phyloP scores from a whole-genome alignment of 2,113 vertebrate genomes.

The Charina bottae region DNA sequence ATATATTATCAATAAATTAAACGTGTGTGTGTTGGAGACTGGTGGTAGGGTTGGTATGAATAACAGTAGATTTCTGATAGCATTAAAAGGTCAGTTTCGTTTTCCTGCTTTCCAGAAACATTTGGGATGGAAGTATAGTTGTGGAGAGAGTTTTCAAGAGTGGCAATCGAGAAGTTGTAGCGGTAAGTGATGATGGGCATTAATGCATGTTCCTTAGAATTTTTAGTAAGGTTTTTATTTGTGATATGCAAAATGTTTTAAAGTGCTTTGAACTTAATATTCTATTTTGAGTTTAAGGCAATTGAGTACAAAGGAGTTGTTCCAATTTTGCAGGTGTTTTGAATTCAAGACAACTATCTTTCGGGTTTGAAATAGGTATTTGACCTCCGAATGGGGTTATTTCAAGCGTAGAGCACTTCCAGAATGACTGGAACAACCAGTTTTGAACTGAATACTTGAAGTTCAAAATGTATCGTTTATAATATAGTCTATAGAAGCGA shows the following conservation, averaged over 20 bases:
- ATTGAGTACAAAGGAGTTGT: too few species aligned
- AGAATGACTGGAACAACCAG: too few species aligned
- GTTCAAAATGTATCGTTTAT: too few species aligned
- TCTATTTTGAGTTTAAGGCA: too few species aligned
- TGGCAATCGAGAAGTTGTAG: conserved; percentile 82
- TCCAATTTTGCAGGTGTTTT: too few species aligned
- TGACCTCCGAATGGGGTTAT: too few species aligned
- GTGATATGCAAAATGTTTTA: background rate
- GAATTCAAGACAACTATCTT: too few species aligned
- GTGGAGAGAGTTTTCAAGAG: conserved; percentile 86
- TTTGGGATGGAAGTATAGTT: conserved; percentile 96
- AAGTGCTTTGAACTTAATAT: background rate
- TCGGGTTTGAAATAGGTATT: too few species aligned
- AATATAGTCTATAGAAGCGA: too few species aligned
- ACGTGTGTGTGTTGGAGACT: background rate
- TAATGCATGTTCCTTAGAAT: background rate
- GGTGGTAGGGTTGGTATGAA: background rate
- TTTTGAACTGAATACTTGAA: too few species aligned
- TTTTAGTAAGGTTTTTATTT: background rate
- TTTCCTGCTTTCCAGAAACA: conserved; percentile 81
- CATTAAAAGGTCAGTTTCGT: background rate
- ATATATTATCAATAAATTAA: background rate
- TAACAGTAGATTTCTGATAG: background rate
- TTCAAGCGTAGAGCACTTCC: too few species aligned
- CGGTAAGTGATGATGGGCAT: conserved; percentile 78